Conservation (phyloP, 2,888 invertebrate genomes). For the Dexiosoma caninum region DNA sequence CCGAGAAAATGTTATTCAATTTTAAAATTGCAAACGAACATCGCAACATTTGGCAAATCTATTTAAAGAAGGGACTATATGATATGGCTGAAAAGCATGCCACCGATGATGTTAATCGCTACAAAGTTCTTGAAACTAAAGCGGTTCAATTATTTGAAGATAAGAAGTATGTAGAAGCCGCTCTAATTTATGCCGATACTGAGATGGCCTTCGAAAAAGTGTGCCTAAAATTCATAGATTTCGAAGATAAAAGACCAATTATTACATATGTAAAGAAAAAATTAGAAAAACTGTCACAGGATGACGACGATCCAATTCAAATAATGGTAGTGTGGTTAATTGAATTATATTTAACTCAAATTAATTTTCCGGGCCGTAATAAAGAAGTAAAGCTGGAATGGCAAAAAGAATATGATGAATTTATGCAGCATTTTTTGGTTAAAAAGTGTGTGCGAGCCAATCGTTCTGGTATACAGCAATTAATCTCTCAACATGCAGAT, state of each 20-base stretch:
- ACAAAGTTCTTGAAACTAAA: slow-evolving; percentile 91
- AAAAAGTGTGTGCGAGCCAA: slow-evolving; percentile 89
- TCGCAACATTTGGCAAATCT: slow-evolving; percentile 92
- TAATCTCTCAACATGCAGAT: slow-evolving; percentile 97
- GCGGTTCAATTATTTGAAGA: slow-evolving; percentile 90
- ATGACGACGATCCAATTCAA: slow-evolving; percentile 90
- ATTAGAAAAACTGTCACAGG: slow-evolving; percentile 81
- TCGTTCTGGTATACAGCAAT: slow-evolving; percentile 89
- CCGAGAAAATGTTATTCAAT: slow-evolving; percentile 89
- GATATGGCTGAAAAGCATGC: slow-evolving; percentile 92
- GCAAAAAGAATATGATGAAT: slow-evolving; percentile 88
- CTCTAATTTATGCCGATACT: slow-evolving; percentile 92
- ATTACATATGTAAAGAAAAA: slow-evolving; percentile 92
- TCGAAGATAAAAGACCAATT: slow-evolving; percentile 89
- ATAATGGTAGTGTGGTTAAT: slow-evolving; percentile 97
- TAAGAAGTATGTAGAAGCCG: slow-evolving; percentile 89
- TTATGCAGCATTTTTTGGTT: slow-evolving; percentile 85
- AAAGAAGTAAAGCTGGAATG: slow-evolving; percentile 79
- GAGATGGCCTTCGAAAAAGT: slow-evolving; percentile 96
- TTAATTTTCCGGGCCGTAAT: slow-evolving; percentile 80
- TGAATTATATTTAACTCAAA: slow-evolving; percentile 92
- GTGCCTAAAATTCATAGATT: slow-evolving; percentile 87
- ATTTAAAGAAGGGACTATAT: slow-evolving; percentile 90
- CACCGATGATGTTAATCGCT: slow-evolving; percentile 87
- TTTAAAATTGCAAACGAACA: slow-evolving; percentile 92